Base-by-base conservation (phyloP, 2,113 vertebrate genomes). In the Pseudorectes ferrugineus region DNA sequence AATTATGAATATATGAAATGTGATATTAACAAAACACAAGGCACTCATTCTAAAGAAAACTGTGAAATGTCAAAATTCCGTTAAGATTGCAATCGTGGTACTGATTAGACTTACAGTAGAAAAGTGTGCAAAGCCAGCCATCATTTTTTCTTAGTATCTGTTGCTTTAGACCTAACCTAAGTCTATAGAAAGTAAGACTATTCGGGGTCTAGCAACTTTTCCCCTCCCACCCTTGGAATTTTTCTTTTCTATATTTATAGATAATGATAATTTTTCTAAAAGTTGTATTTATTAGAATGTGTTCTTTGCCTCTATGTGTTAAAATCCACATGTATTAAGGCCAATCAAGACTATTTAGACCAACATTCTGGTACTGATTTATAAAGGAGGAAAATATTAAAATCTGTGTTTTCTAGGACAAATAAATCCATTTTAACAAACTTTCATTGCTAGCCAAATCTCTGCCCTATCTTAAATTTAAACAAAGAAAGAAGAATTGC, bases 171-270 rank as follows among this genome's bases (percentile, higher is more conserved):
- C 21, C 7, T 77, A 49, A 48, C 1, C 10, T 45, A 46, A 42
- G 4, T 35, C 31, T 43, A 15, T 4, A 46, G 14, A 16, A 68
- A 20, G 5, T 43, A 74, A 49, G 5, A 40, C 5, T 55, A 38
- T 33, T 70, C 42, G 38, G 10, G 20, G 29, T 52, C 12, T 26
- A 74, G 36, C 1, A 2, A 40, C 5, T 2, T 48, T 81, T 42
- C 5, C 21, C 9, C 9, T 42, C 6, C 14, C 2, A 0, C 2
- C 2, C 3, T 4, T 43, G 17, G 8, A 35, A 66, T 7, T 40
- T 1, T 38, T 82, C 16, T 4, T 66, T 49, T 82, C 6, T n/a
- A n/a, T 33, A 9, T 62, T 76, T 58, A 51, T 13, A 76, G 33
- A 22, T 18, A 71, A 67, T 12, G 2, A 40, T 19, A 67, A 19